These are phyloP conservation scores for Drosophila equinoxialis DNA, from an alignment of 1,140 invertebrate genomes.

Conservation along the genomic window DNA sequence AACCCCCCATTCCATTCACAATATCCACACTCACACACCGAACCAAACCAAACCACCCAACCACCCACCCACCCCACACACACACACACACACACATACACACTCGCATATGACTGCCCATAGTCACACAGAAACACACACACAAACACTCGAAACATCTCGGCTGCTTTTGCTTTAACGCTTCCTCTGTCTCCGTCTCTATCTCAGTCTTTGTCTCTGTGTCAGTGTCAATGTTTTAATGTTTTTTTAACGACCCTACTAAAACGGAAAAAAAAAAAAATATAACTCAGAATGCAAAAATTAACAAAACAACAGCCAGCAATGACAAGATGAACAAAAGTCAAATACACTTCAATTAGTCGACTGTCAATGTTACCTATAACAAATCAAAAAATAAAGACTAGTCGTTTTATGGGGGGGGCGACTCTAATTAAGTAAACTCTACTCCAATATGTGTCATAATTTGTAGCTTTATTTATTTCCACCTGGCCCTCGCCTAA, in stretches of 20 bases:
- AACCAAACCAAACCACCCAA: too few species aligned
- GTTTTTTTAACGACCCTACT: conserved; percentile 74
- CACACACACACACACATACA: neutral
- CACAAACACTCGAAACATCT: neutral
- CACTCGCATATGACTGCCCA: neutral
- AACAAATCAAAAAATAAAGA: too few species aligned
- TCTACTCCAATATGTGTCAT: too few species aligned
- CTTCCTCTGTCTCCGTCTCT: conserved; percentile 53
- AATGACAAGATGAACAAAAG: neutral
- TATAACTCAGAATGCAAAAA: conserved; percentile 36
- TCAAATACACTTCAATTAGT: too few species aligned
- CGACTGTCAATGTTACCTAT: too few species aligned
- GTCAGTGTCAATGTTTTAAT: conserved; percentile 72
- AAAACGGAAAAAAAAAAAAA: conserved; percentile 53
- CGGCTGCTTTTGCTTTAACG: conserved; percentile 47
- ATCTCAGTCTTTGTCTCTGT: conserved; percentile 27
- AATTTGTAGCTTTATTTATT: too few species aligned
- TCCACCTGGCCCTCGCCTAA: too few species aligned
- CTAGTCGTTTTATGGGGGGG: too few species aligned
- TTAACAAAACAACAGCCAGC: neutral
- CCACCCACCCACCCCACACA: neutral
- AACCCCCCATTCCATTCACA: conserved; percentile 27
- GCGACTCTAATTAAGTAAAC: too few species aligned
- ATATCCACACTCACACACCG: neutral
- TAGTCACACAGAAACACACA: conserved; percentile 4